These are phyloP conservation scores for Diglossa brunneiventris DNA, from an alignment of 2,113 vertebrate species.

Conservation along the genomic window DNA sequence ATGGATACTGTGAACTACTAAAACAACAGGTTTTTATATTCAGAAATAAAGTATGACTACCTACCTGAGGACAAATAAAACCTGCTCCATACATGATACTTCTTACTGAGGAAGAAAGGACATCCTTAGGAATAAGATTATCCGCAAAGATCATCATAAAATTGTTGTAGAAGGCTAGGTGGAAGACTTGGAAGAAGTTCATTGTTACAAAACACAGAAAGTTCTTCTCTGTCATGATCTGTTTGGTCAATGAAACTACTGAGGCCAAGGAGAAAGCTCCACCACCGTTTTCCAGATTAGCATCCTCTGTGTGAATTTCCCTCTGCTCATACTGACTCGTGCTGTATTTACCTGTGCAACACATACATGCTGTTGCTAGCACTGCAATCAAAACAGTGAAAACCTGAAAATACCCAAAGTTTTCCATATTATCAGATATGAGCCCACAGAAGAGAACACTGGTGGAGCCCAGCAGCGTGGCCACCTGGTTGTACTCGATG, in stretches of 20 bases:
- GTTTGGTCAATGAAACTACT: slow-evolving; percentile 72
- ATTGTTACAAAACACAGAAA: slow-evolving; percentile 84
- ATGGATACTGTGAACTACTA: not conserved
- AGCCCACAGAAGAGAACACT: slow-evolving; percentile 86
- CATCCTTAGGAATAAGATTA: slow-evolving; percentile 82
- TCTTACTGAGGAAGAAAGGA: slow-evolving; percentile 78
- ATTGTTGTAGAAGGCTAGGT: slow-evolving; percentile 86
- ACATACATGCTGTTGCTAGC: slow-evolving; percentile 80
- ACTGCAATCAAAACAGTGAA: slow-evolving; percentile 68
- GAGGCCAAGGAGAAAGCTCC: slow-evolving; percentile 69
- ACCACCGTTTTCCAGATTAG: not conserved
- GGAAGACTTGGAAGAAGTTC: slow-evolving; percentile 92
- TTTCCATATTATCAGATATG: slow-evolving; percentile 83
- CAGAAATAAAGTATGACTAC: not conserved
- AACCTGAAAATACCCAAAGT: slow-evolving; percentile 79
- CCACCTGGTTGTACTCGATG: slow-evolving; percentile 84
- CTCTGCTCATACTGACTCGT: slow-evolving; percentile 74
- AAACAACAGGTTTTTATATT: not conserved
- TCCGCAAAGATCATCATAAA: slow-evolving; percentile 91
- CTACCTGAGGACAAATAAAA: slow-evolving; percentile 91
- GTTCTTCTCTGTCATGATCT: slow-evolving; percentile 83
- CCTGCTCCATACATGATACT: slow-evolving; percentile 88
- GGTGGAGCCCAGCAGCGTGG: slow-evolving; percentile 79
- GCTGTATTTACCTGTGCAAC: slow-evolving; percentile 78
- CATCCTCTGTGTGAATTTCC: not conserved